phyloP scores from a whole-genome alignment of 1,140 invertebrate genomes.

The Meloidogyne exigua region DNA sequence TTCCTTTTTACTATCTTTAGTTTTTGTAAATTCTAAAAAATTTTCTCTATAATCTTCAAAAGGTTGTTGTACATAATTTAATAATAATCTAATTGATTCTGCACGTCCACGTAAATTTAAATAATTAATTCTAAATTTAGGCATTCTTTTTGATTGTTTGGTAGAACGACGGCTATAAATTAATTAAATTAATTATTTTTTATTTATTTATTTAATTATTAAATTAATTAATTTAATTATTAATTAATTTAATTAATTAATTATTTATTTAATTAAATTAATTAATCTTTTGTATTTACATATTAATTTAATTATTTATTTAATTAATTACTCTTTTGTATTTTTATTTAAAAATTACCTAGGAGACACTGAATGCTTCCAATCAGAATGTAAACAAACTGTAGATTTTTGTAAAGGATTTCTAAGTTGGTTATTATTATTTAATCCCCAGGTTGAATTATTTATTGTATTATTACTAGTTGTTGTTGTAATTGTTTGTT shows the following conservation, averaged over 20 bases:
- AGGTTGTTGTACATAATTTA: conserved; percentile 46
- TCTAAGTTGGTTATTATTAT: not conserved
- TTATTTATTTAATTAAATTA: not conserved
- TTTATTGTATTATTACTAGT: not conserved
- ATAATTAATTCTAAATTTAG: conserved; percentile 48
- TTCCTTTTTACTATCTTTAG: conserved; percentile 43
- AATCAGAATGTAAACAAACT: not conserved
- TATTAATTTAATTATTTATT: no score
- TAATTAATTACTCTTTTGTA: no score
- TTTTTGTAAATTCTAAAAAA: conserved; percentile 45
- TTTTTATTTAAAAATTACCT: not conserved
- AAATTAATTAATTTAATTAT: no score
- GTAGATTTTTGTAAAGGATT: not conserved
- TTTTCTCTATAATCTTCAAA: conserved; percentile 48
- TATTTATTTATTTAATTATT: no score
- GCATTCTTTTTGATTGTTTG: conserved; percentile 26
- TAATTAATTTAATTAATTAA: no score
- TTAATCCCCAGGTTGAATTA: not conserved
- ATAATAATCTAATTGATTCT: conserved; percentile 41
- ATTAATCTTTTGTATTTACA: no score
- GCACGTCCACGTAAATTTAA: conserved; percentile 44
- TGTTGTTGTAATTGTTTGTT: not conserved
- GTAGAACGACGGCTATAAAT: not conserved
- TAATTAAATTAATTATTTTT: not conserved
- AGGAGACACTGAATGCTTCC: not conserved